phyloP scores from a whole-genome alignment of 2,888 invertebrate species.

The Patella caerulea region DNA sequence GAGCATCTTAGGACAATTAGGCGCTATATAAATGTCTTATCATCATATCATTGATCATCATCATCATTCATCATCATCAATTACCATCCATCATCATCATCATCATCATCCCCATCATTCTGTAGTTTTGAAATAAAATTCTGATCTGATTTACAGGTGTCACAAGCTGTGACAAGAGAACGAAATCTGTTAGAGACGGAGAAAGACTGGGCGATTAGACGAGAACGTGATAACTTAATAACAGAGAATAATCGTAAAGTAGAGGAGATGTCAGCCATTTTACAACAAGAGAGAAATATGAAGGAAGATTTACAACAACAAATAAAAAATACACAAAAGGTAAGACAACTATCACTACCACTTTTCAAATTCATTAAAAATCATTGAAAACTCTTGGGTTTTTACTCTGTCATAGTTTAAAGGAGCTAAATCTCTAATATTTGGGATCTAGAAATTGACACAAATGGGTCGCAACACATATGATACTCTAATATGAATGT shows the following conservation, averaged over 20 bases:
- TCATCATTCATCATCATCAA: no score
- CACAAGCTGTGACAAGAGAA: constrained; percentile 50
- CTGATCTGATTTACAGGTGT: constrained; percentile 40
- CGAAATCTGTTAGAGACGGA: constrained; percentile 45
- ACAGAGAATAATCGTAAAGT: constrained; percentile 48
- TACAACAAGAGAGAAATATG: constrained; percentile 50
- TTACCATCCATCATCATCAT: no score
- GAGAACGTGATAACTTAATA: constrained; percentile 45
- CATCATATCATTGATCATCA: no score
- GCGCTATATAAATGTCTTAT: no score
- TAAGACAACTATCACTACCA: constrained; percentile 29
- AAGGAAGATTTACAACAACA: constrained; percentile 48
- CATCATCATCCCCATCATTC: neutral
- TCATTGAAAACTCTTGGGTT: no score
- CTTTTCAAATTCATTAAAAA: no score
- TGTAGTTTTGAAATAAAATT: neutral
- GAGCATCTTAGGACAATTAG: no score
- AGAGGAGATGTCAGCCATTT: constrained; percentile 48
- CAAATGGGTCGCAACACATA: no score
- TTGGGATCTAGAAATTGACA: no score
- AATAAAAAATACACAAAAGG: constrained; percentile 52
- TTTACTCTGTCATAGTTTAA: no score
- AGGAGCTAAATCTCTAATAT: no score
- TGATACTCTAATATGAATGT: no score
- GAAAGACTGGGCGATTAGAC: constrained; percentile 45